Conservation (phyloP, 2,888 invertebrate species). For the Hirtodrosophila trivittata region DNA sequence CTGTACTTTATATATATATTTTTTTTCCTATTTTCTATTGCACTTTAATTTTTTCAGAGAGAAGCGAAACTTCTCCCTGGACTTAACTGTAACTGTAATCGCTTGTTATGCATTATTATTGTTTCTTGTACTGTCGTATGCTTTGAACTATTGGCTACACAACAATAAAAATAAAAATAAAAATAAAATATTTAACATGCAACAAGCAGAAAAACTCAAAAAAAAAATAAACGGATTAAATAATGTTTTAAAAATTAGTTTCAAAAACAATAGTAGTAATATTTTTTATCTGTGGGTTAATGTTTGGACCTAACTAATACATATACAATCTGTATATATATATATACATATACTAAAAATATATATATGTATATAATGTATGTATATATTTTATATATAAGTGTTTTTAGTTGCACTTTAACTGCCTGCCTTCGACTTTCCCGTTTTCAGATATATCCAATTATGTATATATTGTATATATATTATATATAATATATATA, state of each 20-base stretch:
- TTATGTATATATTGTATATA: conserved; percentile 32
- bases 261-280: conserved; percentile 21
- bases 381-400: conserved; percentile 28
- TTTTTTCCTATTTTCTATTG: conserved; percentile 16
- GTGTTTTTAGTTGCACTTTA: conserved; percentile 57
- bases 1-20: conserved; percentile 19
- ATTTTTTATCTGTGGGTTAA: conserved; percentile 23
- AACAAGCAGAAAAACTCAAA: neutral
- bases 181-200: conserved; percentile 8
- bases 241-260: conserved; percentile 1
- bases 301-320: conserved; percentile 51
- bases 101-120: too few relatives aligned
- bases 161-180: conserved; percentile 26
- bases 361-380: conserved; percentile 16
- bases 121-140: conserved; percentile 30
- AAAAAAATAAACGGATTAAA: conserved; percentile 20
- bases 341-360: conserved; percentile 30
- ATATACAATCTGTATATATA: conserved; percentile 17
- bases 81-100: conserved; percentile 18
- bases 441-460: conserved; percentile 2
- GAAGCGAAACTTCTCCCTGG: conserved; percentile 1
- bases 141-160: conserved; percentile 37
- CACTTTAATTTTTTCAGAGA: neutral
- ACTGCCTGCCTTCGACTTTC: conserved; percentile 48
- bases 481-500: conserved; percentile 24